Conservation (phyloP, 2,797 vertebrate species). For the Scleropages formosus region DNA sequence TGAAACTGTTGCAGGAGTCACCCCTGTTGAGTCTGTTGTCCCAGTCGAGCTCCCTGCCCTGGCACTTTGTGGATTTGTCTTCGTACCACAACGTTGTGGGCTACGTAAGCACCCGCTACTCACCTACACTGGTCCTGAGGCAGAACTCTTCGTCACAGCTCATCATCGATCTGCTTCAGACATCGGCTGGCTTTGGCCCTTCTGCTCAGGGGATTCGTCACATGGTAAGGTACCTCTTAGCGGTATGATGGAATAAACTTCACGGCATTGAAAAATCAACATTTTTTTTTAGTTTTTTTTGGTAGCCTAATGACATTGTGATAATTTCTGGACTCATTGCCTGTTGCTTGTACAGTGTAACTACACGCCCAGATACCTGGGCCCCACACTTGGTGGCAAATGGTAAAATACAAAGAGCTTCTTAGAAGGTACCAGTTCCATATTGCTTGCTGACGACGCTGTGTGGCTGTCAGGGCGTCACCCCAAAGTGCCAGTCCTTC, state of each 20-base stretch:
- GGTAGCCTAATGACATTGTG: too few species aligned
- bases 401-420: too few species aligned
- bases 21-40: constrained; percentile 84
- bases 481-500: constrained; percentile 80
- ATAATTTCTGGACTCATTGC: too few species aligned
- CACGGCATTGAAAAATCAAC: too few species aligned
- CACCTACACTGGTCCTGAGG: constrained; percentile 79
- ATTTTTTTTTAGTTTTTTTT: too few species aligned
- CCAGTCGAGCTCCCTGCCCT: constrained; percentile 86
- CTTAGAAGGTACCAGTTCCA: too few species aligned
- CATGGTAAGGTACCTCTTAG: constrained; percentile 58
- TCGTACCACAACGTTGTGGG: constrained; percentile 84
- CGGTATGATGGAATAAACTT: too few species aligned
- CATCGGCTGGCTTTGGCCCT: constrained; percentile 81
- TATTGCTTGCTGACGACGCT: background rate
- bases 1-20: constrained; percentile 71
- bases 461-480: constrained; percentile 79
- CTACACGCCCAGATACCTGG: too few species aligned
- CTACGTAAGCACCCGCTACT: constrained; percentile 90
- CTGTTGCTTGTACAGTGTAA: too few species aligned
- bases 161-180: constrained; percentile 81
- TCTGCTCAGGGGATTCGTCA: constrained; percentile 69
- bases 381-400: too few species aligned
- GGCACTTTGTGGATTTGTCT: constrained; percentile 84
- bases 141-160: constrained; percentile 74